Evolutionary conservation across 2,797 vertebrate genomes (phyloP).

Genomic region (Setipinna tenuifilis): DNA sequence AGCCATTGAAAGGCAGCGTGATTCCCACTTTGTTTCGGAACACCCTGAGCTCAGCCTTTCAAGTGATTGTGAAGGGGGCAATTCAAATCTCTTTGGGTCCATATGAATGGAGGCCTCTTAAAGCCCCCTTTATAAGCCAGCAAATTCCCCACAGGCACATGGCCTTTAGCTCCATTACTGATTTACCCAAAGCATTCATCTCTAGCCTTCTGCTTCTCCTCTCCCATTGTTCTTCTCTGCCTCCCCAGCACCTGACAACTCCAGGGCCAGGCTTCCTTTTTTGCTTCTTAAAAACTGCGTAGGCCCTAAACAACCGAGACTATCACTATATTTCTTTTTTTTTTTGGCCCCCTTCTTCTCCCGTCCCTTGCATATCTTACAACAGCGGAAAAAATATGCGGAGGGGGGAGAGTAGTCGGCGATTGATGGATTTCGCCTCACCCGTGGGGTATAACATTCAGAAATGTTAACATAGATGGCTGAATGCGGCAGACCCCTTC

Average conservation of each 20-base stretch:
- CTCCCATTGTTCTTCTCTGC: slow-evolving; percentile 76
- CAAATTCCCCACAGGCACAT: slow-evolving; percentile 91
- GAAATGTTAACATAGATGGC: slow-evolving; percentile 69
- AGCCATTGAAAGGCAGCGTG: slow-evolving; percentile 88
- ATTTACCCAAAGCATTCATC: slow-evolving; percentile 93
- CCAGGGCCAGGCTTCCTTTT: slow-evolving; percentile 71
- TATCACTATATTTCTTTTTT: slow-evolving; percentile 63
- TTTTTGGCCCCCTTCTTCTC: not conserved
- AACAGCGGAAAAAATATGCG: slow-evolving; percentile 45
- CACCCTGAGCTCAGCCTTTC: slow-evolving; percentile 91
- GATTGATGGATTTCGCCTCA: slow-evolving; percentile 70
- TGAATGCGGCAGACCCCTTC: slow-evolving; percentile 63
- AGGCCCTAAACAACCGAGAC: slow-evolving; percentile 69
- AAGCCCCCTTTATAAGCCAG: slow-evolving; percentile 85
- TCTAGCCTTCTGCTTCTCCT: slow-evolving; percentile 91
- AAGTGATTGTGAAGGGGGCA: slow-evolving; percentile 92
- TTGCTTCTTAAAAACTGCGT: slow-evolving; percentile 53
- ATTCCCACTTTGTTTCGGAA: slow-evolving; percentile 93
- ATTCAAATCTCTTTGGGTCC: slow-evolving; percentile 92
- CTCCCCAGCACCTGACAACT: slow-evolving; percentile 85
- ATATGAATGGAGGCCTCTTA: slow-evolving; percentile 91
- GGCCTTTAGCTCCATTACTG: slow-evolving; percentile 98
- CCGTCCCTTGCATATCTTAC: slow-evolving; percentile 48
- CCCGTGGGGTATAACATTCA: slow-evolving; percentile 56
- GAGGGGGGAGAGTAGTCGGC: slow-evolving; percentile 39